These are phyloP conservation scores for Limnephilus rhombicus DNA, from an alignment of 2,888 invertebrate species.

Conservation along the genomic window DNA sequence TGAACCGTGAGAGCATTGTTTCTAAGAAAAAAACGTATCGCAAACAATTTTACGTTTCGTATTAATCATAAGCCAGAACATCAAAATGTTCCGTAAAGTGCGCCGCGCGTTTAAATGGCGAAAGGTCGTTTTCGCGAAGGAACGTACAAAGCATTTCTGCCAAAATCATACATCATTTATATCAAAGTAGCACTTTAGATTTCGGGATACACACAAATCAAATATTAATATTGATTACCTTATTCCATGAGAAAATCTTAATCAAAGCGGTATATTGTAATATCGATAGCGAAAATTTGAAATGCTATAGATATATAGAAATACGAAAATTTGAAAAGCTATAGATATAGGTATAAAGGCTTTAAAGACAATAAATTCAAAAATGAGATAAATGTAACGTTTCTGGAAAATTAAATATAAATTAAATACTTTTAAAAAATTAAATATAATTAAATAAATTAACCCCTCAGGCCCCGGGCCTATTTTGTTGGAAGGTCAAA, in stretches of 20 bases:
- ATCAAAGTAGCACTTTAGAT: neutral
- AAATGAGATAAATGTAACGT: too few species aligned
- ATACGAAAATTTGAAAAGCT: too few species aligned
- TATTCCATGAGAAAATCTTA: neutral
- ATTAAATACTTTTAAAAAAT: too few species aligned
- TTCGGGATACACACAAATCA: neutral
- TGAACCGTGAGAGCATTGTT: constrained; percentile 21
- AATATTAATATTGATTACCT: neutral
- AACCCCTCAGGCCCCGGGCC: too few species aligned
- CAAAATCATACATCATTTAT: neutral
- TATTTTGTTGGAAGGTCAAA: too few species aligned
- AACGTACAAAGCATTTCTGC: neutral
- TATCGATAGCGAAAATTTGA: neutral
- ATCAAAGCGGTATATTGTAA: neutral
- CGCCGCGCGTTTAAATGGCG: neutral
- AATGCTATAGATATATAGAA: too few species aligned
- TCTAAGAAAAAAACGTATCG: constrained; percentile 35
- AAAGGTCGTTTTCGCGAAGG: neutral
- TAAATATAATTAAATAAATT: too few species aligned
- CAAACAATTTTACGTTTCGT: constrained; percentile 35
- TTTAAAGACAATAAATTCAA: too few species aligned
- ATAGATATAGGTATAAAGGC: too few species aligned
- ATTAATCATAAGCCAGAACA: constrained; percentile 38
- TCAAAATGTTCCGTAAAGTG: constrained; percentile 20
- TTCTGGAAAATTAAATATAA: too few species aligned